A percentile compares a stretch with the other conserved stretches of the same genome.
These are phyloP conservation scores for Cephus pygmeus DNA, from an alignment of 2,888 invertebrate species.

Conservation along the genomic window DNA sequence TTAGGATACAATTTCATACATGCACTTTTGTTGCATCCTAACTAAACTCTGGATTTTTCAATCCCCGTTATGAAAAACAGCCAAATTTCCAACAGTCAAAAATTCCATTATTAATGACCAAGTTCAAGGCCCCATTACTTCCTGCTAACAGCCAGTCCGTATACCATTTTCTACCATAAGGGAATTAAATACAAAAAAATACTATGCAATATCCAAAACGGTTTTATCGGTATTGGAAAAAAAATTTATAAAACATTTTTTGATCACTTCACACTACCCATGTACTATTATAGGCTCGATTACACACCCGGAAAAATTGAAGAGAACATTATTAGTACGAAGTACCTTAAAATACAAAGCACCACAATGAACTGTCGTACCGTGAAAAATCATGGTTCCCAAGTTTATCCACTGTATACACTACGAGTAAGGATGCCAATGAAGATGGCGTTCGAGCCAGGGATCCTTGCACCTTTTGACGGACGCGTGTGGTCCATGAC, in stretches of 20 bases:
- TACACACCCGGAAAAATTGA: not conserved
- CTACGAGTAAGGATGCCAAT: not conserved
- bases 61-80: not conserved
- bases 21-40: not conserved
- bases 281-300: not conserved
- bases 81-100: not conserved
- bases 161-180: not conserved
- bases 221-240: not conserved
- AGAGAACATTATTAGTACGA: not conserved
- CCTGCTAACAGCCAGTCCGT: slow-evolving; percentile 2
- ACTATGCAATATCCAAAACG: not conserved
- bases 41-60: not conserved
- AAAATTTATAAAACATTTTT: not conserved
- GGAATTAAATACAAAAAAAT: too few relatives aligned
- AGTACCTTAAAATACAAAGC: not conserved
- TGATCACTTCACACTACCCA: not conserved
- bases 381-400: not conserved
- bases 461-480: not conserved
- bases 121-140: slow-evolving; percentile 40
- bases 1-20: not conserved
- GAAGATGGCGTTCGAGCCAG: not conserved
- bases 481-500: not conserved
- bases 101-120: slow-evolving; percentile 40
- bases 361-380: not conserved
- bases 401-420: not conserved